Evolutionary conservation across 2,888 invertebrate species (phyloP), one percentile per base, ranked within the genome.

Genomic region (Dynastes hyllus): DNA sequence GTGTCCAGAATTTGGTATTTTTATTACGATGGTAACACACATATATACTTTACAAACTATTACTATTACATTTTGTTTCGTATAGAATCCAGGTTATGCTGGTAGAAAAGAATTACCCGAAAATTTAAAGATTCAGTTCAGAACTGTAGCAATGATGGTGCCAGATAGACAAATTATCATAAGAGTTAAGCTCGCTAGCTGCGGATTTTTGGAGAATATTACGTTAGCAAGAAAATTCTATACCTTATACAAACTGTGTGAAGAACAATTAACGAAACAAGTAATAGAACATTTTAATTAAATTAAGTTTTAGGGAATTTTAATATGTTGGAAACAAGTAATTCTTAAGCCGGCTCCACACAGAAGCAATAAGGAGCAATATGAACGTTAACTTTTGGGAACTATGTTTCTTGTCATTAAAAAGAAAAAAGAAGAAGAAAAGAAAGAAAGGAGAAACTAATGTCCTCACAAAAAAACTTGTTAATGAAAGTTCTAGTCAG

Each of bases 91-190:
- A 16, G 98, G 98, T 0, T 98, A 98, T 87, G 98, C 98, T 40
- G 98, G 98, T 0, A 93, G 98, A 78, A 98, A 98, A 86, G 98
- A 98, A 88, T 89, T 98, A 69, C 98, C 98, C 0, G 98, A 98
- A 90, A 98, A 98, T 90, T 91, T 98, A 83, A 98, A 98, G 91
- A 97, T 98, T 84, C 98, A 98, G 89, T 98, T 98, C 89, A 93
- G 98, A 77, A 98, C 98, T 0, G 98, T 98, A 0, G 97, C 98
- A 61, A 98, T 98, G 98, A 98, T 98, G 98, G 98, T 98, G 16
- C 98, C 98, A 0, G 98, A 98, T 88, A 91, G 98, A 79, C 98
- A 98, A 90, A 98, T 98, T 86, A 98, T 98, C 85, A 98, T 98
- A 83, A 91, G 98, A 81, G 98, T 98, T 0, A 98, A 98, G 90